Evolutionary conservation across 1,140 invertebrate species (phyloP).

Genomic region (Drosophila eugracilis): DNA sequence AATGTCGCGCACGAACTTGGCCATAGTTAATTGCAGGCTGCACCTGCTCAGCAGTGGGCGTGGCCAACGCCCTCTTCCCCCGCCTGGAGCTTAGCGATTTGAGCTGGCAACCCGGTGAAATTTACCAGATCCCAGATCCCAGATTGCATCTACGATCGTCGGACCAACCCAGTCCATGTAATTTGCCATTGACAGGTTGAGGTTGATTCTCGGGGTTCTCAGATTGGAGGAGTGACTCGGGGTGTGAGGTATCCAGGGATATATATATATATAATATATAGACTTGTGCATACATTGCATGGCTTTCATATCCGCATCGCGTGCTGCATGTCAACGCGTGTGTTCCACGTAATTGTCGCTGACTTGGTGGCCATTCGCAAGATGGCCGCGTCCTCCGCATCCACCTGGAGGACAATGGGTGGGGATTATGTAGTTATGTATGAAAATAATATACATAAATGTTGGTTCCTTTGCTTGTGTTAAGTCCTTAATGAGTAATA

Average conservation of each 20-base stretch:
- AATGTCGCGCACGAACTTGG: slow-evolving; percentile 66
- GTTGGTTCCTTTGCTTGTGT: too few species aligned
- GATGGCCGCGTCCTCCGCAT: slow-evolving; percentile 42
- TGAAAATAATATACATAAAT: background rate
- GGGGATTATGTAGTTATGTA: too few species aligned
- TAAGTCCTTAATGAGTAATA: too few species aligned
- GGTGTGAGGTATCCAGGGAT: slow-evolving; percentile 6
- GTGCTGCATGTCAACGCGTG: slow-evolving; percentile 82
- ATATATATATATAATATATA: background rate
- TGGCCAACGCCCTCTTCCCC: slow-evolving; percentile 49
- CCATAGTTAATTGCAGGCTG: slow-evolving; percentile 68
- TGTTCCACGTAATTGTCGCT: slow-evolving; percentile 74
- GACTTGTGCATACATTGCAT: slow-evolving; percentile 31
- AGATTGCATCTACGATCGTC: slow-evolving; percentile 59
- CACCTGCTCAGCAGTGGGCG: slow-evolving; percentile 54
- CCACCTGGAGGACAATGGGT: slow-evolving; percentile 19
- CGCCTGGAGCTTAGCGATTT: slow-evolving; percentile 67
- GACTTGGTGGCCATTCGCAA: slow-evolving; percentile 61
- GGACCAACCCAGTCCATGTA: slow-evolving; percentile 54
- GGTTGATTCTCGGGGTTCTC: slow-evolving; percentile 30
- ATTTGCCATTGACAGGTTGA: slow-evolving; percentile 79
- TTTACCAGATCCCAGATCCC: slow-evolving; percentile 1
- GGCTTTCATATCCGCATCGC: slow-evolving; percentile 69
- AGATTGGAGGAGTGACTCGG: slow-evolving; percentile 19
- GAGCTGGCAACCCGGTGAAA: slow-evolving; percentile 32